A percentile compares a stretch with the other conserved stretches of the same genome.
These are phyloP conservation scores for Drosophila imparisetae DNA, from an alignment of 2,888 invertebrate genomes.

Conservation along the genomic window DNA sequence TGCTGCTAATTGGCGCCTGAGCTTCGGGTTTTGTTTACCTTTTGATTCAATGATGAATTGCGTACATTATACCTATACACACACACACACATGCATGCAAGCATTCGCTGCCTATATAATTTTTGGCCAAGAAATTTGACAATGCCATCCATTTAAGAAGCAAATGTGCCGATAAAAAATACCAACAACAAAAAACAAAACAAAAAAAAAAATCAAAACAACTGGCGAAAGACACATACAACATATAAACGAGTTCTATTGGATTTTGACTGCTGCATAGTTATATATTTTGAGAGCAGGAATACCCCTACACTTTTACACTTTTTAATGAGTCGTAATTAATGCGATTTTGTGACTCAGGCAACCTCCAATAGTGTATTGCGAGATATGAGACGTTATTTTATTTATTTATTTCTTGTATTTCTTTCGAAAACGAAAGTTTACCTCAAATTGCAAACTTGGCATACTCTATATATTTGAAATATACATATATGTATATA, in stretches of 20 bases:
- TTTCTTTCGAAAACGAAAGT: background rate
- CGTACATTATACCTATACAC: background rate
- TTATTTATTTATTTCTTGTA: background rate
- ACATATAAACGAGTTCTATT: background rate
- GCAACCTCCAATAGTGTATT: background rate
- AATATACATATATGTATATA: too few relatives aligned
- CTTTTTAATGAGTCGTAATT: background rate
- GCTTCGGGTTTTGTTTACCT: conserved; percentile 37
- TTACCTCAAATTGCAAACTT: background rate
- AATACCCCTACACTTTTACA: background rate
- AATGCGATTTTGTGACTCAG: background rate
- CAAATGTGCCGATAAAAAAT: conserved; percentile 2
- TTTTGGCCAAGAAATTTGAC: background rate
- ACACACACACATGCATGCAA: background rate
- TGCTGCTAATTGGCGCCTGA: conserved; percentile 28
- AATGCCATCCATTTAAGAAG: background rate
- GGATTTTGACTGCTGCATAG: background rate
- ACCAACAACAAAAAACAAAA: too few relatives aligned
- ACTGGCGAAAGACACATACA: background rate
- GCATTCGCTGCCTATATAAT: background rate
- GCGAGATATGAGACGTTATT: too few relatives aligned
- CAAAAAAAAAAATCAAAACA: background rate
- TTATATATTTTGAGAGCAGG: background rate
- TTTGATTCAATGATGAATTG: conserved; percentile 33
- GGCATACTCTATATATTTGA: background rate